Evolutionary conservation across 2,888 invertebrate genomes (phyloP).

Genomic region (Brachyopa scutellaris): DNA sequence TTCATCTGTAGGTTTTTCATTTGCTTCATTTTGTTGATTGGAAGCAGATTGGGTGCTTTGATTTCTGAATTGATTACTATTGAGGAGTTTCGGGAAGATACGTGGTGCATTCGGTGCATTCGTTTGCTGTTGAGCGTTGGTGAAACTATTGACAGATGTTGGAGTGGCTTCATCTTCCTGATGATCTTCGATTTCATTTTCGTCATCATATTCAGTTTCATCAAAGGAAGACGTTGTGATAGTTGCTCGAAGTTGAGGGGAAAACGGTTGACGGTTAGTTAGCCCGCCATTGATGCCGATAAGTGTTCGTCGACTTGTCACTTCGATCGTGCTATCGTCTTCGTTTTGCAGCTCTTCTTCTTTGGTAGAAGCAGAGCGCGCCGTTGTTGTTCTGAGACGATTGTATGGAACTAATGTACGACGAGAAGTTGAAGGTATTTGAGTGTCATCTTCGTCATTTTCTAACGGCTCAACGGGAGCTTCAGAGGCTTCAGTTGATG

Average conservation of each 20-base stretch:
- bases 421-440: conserved; percentile 20
- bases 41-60: not conserved
- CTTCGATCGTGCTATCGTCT: not conserved
- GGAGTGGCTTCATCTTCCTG: conserved; percentile 8
- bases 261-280: conserved; percentile 7
- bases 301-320: not conserved
- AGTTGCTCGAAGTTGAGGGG: not conserved
- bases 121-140: conserved; percentile 46
- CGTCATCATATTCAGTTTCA: conserved; percentile 39
- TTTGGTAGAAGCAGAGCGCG: not conserved
- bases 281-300: not conserved
- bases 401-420: conserved; percentile 62
- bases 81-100: not conserved
- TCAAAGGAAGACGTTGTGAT: not conserved
- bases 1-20: not conserved
- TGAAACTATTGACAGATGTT: conserved; percentile 15
- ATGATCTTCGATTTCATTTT: conserved; percentile 17
- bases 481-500: too few species aligned
- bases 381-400: conserved; percentile 65
- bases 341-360: conserved; percentile 15
- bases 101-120: not conserved
- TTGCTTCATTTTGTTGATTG: not conserved
- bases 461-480: conserved; percentile 5
- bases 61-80: not conserved
- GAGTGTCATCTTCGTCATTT: conserved; percentile 23